Evolutionary conservation across 2,113 vertebrate species (phyloP).

Genomic region (human (Homo sapiens)): DNA sequence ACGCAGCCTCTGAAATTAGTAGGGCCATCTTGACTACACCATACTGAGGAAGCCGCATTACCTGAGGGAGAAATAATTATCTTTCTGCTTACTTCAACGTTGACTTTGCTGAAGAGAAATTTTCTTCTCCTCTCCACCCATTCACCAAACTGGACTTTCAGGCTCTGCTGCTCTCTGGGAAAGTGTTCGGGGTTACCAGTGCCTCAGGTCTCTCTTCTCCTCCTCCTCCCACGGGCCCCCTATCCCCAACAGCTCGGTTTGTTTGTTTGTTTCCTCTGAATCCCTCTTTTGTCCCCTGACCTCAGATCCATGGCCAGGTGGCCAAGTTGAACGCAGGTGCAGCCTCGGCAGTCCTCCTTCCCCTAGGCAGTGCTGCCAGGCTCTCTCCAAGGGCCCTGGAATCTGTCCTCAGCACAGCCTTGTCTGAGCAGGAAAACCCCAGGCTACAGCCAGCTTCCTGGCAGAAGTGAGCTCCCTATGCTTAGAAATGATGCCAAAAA

Average conservation of each 20-base stretch:
- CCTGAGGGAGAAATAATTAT: background rate
- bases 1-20: background rate
- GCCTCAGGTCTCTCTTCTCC: background rate
- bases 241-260: fast-evolving
- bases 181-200: background rate
- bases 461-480: background rate
- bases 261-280: background rate
- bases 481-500: background rate
- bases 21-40: background rate
- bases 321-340: background rate
- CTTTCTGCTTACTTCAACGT: background rate
- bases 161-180: constrained; percentile 1
- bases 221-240: background rate
- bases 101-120: background rate
- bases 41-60: fast-evolving
- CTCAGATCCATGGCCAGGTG: constrained; percentile 13
- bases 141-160: constrained; percentile 62
- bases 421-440: background rate
- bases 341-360: background rate
- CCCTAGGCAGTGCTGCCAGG: background rate
- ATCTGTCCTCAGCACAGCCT: background rate
- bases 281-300: constrained; percentile 33
- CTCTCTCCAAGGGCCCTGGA: background rate
- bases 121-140: constrained; percentile 45
- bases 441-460: background rate